Evolutionary conservation across 1,140 invertebrate genomes (phyloP).

Genomic region (Drosophila azteca): DNA sequence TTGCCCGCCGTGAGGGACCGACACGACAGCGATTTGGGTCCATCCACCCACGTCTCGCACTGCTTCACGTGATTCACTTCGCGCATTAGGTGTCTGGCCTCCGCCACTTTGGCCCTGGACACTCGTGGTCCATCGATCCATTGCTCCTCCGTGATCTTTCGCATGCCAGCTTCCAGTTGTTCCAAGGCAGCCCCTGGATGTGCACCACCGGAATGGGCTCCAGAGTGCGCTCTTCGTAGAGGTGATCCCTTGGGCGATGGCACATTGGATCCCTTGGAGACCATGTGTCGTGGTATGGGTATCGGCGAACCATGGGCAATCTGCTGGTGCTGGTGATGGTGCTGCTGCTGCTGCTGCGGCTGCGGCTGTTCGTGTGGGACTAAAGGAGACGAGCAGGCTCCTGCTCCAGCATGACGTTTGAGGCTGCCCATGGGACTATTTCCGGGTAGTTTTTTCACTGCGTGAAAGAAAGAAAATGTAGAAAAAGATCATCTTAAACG

Average conservation of each 20-base stretch:
- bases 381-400: slow-evolving; percentile 19
- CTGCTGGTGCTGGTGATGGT: slow-evolving; percentile 18
- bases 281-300: slow-evolving; percentile 62
- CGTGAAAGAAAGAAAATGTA: neutral
- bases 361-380: slow-evolving; percentile 33
- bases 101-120: slow-evolving; percentile 91
- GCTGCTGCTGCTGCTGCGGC: neutral
- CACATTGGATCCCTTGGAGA: slow-evolving; percentile 82
- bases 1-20: slow-evolving; percentile 72
- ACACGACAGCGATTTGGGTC: slow-evolving; percentile 86
- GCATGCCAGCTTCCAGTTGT: slow-evolving; percentile 68
- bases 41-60: slow-evolving; percentile 97
- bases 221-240: slow-evolving; percentile 82
- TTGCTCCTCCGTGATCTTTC: slow-evolving; percentile 90
- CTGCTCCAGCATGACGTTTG: slow-evolving; percentile 44
- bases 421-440: slow-evolving; percentile 54
- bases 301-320: slow-evolving; percentile 43
- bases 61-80: slow-evolving; percentile 90
- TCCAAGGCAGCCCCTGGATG: slow-evolving; percentile 72
- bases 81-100: slow-evolving; percentile 91
- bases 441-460: slow-evolving; percentile 55
- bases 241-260: slow-evolving; percentile 86
- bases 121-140: slow-evolving; percentile 98
- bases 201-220: slow-evolving; percentile 32
- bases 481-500: too few relatives aligned